Conservation (phyloP, 2,113 vertebrate genomes). For the Sturnus vulgaris region DNA sequence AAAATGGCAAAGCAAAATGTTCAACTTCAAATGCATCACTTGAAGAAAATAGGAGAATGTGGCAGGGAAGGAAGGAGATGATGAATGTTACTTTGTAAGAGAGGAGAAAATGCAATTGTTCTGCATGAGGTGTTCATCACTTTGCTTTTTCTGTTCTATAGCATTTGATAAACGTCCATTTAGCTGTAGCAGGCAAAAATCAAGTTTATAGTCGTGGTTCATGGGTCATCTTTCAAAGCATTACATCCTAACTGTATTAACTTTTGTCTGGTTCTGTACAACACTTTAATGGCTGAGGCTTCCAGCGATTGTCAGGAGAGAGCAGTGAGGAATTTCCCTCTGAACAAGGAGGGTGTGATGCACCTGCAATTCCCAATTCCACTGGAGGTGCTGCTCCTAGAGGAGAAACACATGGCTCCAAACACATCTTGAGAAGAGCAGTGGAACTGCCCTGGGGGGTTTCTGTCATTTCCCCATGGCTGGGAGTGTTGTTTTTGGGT, state of each 20-base stretch:
- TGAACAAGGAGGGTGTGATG: not conserved
- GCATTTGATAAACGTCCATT: conserved; percentile 58
- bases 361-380: conserved; percentile 8
- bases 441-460: not conserved
- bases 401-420: not conserved
- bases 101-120: conserved; percentile 41
- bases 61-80: conserved; percentile 4
- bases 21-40: conserved; percentile 14
- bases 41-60: not conserved
- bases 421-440: not conserved
- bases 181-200: conserved; percentile 50
- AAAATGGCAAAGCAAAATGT: conserved; percentile 46
- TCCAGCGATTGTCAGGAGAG: not conserved
- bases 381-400: not conserved
- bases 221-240: conserved; percentile 43
- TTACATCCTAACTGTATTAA: conserved; percentile 7
- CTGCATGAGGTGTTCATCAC: conserved; percentile 47
- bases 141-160: conserved; percentile 38
- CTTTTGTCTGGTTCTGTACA: conserved; percentile 13
- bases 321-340: conserved; percentile 19
- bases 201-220: conserved; percentile 39
- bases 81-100: conserved; percentile 52
- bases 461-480: not conserved
- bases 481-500: not conserved
- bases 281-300: not conserved